phyloP scores from a whole-genome alignment of 2,888 invertebrate genomes.

The Zhuqinia jingwanae region DNA sequence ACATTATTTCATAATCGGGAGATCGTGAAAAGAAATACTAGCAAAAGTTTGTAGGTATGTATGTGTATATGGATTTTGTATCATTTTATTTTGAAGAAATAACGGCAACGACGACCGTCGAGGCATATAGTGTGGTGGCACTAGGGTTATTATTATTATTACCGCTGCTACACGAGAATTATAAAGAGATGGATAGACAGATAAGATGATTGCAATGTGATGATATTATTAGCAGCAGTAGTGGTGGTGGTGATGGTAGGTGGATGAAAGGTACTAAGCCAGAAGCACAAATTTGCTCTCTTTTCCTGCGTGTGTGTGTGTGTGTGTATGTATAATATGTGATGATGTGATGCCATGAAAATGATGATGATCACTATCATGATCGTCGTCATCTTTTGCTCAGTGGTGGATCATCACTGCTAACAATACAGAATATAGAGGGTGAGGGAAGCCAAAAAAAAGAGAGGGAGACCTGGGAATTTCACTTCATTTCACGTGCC shows the following conservation, averaged over 20 bases:
- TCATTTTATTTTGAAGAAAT: not conserved
- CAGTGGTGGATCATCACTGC: conserved; percentile 29
- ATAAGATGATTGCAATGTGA: conserved; percentile 53
- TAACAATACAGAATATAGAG: conserved; percentile 31
- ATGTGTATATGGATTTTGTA: not conserved
- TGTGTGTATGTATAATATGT: too few relatives aligned
- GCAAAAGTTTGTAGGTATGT: too few relatives aligned
- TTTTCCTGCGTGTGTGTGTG: not conserved
- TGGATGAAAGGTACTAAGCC: conserved; percentile 43
- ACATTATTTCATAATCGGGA: too few relatives aligned
- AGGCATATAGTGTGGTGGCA: conserved; percentile 6
- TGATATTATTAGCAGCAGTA: conserved; percentile 58
- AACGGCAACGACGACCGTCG: not conserved
- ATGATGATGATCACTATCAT: conserved; percentile 14
- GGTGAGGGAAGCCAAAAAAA: conserved; percentile 3
- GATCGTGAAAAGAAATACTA: too few relatives aligned
- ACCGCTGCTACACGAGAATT: not conserved
- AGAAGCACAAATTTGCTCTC: conserved; percentile 29
- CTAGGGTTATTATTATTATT: conserved; percentile 31
- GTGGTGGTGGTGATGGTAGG: conserved; percentile 2
- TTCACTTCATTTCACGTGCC: conserved; percentile 68
- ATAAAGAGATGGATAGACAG: conserved; percentile 42
- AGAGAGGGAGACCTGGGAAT: conserved; percentile 61
- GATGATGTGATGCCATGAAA: conserved; percentile 7
- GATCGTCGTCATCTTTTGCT: too few relatives aligned